These are phyloP conservation scores for Eciton burchellii DNA, from an alignment of 1,140 invertebrate genomes.

Conservation along the genomic window DNA sequence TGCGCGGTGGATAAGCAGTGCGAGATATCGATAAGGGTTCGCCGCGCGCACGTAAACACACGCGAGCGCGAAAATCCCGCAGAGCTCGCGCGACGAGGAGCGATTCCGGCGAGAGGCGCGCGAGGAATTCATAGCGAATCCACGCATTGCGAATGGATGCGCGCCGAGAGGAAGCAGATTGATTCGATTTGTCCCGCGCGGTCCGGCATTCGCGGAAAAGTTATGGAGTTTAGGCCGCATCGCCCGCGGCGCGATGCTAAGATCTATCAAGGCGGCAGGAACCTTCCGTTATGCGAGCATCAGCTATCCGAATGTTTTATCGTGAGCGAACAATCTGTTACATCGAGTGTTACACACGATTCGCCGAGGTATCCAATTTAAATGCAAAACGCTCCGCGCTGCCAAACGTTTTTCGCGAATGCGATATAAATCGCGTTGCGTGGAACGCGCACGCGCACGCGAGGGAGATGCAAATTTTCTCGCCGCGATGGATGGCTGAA, in stretches of 20 bases:
- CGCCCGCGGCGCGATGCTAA: constrained; percentile 45
- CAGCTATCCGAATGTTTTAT: constrained; percentile 61
- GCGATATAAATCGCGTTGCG: constrained; percentile 27
- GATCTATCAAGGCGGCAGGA: constrained; percentile 52
- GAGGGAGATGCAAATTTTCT: neutral
- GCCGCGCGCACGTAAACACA: constrained; percentile 13
- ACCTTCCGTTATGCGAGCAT: constrained; percentile 51
- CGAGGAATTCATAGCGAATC: constrained; percentile 23
- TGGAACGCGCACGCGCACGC: neutral
- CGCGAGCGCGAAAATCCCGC: neutral
- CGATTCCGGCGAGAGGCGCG: constrained; percentile 23
- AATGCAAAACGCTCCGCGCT: constrained; percentile 40
- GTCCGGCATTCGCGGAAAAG: constrained; percentile 44
- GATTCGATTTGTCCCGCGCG: constrained; percentile 49
- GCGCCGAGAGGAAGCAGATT: constrained; percentile 29
- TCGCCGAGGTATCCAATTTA: constrained; percentile 55
- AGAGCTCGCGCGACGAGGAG: neutral
- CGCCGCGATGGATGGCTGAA: neutral
- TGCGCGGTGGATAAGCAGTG: too few species aligned
- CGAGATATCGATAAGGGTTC: neutral
- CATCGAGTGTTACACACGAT: constrained; percentile 45
- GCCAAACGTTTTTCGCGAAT: constrained; percentile 23
- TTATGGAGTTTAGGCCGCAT: constrained; percentile 54
- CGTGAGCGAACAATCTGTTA: constrained; percentile 52
- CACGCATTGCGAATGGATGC: constrained; percentile 45